Percentiles rank a stretch among this genome's conserved stretches.
These are phyloP conservation scores for Lepeophtheirus salmonis DNA, from an alignment of 1,140 invertebrate genomes.

Conservation along the genomic window DNA sequence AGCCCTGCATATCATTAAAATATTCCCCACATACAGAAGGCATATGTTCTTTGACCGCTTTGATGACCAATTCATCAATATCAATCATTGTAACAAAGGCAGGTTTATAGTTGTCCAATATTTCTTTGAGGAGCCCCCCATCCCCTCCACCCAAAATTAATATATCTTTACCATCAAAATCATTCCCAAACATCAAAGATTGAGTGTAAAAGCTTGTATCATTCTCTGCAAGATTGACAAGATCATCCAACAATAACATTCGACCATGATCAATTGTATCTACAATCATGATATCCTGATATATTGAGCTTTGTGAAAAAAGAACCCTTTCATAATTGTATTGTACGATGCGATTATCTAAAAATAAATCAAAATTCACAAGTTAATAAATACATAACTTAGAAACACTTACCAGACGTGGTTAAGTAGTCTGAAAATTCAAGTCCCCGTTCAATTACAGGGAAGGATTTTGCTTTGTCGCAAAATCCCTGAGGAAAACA, in stretches of 20 bases:
- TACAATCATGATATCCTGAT: constrained; percentile 2
- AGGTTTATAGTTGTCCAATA: neutral
- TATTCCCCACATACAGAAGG: constrained; percentile 3
- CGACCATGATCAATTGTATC: constrained; percentile 5
- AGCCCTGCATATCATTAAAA: neutral
- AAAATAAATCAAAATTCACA: neutral
- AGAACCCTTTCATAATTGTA: constrained; percentile 1
- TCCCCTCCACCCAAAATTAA: constrained; percentile 13
- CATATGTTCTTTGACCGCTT: neutral
- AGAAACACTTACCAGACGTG: neutral
- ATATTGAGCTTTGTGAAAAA: neutral
- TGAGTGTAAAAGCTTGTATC: constrained; percentile 10
- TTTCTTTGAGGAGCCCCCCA: constrained; percentile 8
- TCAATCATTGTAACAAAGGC: constrained; percentile 5
- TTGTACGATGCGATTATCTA: neutral
- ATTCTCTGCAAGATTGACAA: constrained; percentile 2
- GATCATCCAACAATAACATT: neutral
- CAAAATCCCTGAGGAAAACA: neutral
- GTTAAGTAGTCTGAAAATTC: neutral
- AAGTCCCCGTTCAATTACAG: neutral
- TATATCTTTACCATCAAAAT: constrained; percentile 7
- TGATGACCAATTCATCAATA: constrained; percentile 11
- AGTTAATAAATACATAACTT: neutral
- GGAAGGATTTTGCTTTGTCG: neutral
- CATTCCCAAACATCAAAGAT: constrained; percentile 1